Evolutionary conservation across 2,888 invertebrate genomes (phyloP).

Genomic region (Chironomus tentans): DNA sequence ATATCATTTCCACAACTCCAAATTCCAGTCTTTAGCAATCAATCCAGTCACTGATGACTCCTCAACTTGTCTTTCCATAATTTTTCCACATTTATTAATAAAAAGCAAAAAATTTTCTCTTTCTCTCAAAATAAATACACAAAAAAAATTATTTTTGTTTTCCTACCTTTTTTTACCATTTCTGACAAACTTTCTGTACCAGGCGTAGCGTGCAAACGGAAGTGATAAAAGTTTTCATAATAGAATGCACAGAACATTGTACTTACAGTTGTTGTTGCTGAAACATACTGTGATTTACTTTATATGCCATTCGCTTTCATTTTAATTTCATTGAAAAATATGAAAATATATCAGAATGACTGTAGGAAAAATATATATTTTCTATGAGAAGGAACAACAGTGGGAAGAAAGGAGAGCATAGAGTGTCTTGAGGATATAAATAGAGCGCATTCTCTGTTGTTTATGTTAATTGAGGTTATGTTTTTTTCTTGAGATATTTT

Average conservation of each 20-base stretch:
- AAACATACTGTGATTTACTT: neutral
- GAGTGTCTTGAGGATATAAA: no score
- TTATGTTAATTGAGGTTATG: no score
- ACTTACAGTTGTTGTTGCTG: neutral
- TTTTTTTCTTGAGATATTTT: no score
- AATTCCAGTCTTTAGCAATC: no score
- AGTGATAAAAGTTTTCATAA: slow-evolving; percentile 25
- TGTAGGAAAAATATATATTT: no score
- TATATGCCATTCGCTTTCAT: neutral
- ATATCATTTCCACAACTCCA: no score
- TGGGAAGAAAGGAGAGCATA: no score
- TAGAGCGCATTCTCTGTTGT: no score
- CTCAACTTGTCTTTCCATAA: neutral
- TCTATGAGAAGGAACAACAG: no score
- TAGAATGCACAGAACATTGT: neutral
- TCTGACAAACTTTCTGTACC: slow-evolving; percentile 14
- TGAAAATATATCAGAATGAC: no score
- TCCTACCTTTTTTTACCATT: neutral
- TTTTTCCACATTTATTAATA: neutral
- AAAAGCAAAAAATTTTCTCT: neutral
- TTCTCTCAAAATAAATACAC: neutral
- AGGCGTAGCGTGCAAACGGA: slow-evolving; percentile 23
- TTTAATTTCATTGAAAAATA: neutral
- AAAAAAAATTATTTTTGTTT: no score
- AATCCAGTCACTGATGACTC: neutral